Base-by-base conservation (phyloP, 1,140 invertebrate species). In the Drosophila lowei region DNA sequence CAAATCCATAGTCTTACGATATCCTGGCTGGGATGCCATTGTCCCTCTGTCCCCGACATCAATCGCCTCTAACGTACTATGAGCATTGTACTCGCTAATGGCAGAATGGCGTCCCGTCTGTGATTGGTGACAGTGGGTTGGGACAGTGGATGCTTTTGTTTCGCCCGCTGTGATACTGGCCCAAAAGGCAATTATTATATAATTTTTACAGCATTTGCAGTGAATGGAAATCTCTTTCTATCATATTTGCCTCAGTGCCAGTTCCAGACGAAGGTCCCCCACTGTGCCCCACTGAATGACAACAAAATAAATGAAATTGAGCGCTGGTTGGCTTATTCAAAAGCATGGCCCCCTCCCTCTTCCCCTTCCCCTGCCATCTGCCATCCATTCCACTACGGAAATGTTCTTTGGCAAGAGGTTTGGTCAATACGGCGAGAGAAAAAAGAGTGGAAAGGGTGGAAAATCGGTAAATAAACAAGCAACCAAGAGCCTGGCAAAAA, bases 291-390 rank as follows among this genome's bases (percentile, higher is more conserved):
- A 18, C 54, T 64, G 67, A 83, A 77, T 77, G 79, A 81, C 79
- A 83, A 73, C 68, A 73, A 83, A 77, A 64, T 77, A 76, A 81
- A 81, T 77, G 52, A 81, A 83, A 81, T 77, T 63, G 79, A 83
- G 67, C 73, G 65, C 67, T 68, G 23, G 52, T 50, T 68, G 62
- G 62, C 62, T 67, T 62, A 61, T 44, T 38, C 56, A 58, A 58
- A 74, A 73, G 56, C 21, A 60, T 56, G 71, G 56, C 16, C 28
- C 18, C 15, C 68, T 16, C 48, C 38, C 42, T 6, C 44, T 41
- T 7, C 28, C 41, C 34, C 25, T 43, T 34, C 59, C 60, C 25
- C 49, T 47, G 13, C 43, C 57, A 47, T 21, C 2, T 21, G 21
- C 21, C 23, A 25, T 25, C 30, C 34, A 28, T 63, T 63, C 63